A percentile compares a stretch with the other conserved stretches of the same genome.
phyloP scores from a whole-genome alignment of 2,113 vertebrate genomes.

The Callorhinus ursinus region DNA sequence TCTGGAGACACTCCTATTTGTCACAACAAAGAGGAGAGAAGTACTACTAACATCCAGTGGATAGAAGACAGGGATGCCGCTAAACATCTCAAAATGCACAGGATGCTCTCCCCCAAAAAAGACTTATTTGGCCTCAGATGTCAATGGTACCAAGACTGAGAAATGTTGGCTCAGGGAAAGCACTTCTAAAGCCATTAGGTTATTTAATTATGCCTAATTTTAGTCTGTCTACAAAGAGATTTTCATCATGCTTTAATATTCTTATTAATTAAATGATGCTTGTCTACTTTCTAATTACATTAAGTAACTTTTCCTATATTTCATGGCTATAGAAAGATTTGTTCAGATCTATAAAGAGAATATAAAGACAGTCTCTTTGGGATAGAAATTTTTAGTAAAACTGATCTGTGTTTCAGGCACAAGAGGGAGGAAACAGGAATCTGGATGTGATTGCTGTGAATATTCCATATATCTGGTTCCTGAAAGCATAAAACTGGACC shows the following conservation, averaged over 20 bases:
- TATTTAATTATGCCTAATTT: background rate
- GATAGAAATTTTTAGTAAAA: constrained; percentile 69
- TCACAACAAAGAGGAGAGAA: background rate
- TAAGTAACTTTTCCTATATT: constrained; percentile 37
- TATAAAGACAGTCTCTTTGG: constrained; percentile 79
- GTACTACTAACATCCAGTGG: background rate
- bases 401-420: constrained; percentile 82
- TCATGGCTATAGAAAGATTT: constrained; percentile 77
- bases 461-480: constrained; percentile 63
- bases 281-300: background rate
- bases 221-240: background rate
- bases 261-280: constrained; percentile 45
- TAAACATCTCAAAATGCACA: background rate
- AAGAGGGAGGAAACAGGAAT: constrained; percentile 81
- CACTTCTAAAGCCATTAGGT: background rate
- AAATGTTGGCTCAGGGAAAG: background rate
- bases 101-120: background rate
- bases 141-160: background rate
- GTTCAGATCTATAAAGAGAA: constrained; percentile 75
- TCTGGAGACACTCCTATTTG: background rate
- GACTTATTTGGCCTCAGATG: background rate
- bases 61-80: background rate
- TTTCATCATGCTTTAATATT: constrained; percentile 17
- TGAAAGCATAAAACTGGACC: background rate
- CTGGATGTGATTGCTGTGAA: constrained; percentile 78